A percentile compares a stretch with the other conserved stretches of the same genome.
Conservation (phyloP, 2,113 vertebrate genomes). For the Dascyllus trimaculatus region DNA sequence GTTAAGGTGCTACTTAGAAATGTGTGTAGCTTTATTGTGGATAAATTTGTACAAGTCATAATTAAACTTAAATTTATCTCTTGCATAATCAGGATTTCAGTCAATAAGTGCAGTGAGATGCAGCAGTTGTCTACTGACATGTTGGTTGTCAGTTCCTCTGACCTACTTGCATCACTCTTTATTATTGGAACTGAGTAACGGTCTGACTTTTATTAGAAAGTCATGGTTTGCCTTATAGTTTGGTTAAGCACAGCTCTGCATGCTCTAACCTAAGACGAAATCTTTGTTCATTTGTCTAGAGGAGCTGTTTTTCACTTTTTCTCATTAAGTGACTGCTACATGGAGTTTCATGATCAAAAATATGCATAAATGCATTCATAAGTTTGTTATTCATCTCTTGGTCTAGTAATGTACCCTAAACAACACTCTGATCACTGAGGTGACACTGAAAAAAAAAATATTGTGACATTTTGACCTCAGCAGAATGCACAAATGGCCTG, state of each 20-base stretch:
- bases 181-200: background rate
- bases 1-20: too few relatives aligned
- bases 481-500: constrained; percentile 37
- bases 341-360: background rate
- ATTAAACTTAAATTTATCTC: too few relatives aligned
- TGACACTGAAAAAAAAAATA: constrained; percentile 5
- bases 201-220: background rate
- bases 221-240: background rate
- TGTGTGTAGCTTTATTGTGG: too few relatives aligned
- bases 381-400: background rate
- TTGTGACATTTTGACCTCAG: constrained; percentile 37
- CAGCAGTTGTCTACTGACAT: constrained; percentile 37
- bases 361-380: background rate
- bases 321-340: background rate
- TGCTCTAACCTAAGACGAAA: background rate
- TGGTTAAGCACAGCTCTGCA: background rate
- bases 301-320: background rate
- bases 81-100: constrained; percentile 4
- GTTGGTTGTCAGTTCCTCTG: constrained; percentile 15
- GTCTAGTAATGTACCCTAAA: background rate
- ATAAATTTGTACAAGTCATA: too few relatives aligned
- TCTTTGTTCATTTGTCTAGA: too few relatives aligned
- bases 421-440: background rate
- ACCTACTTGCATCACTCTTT: constrained; percentile 12
- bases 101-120: constrained; percentile 29